Evolutionary conservation across 1,140 invertebrate species (phyloP).

Genomic region (Pteromalus puparum): DNA sequence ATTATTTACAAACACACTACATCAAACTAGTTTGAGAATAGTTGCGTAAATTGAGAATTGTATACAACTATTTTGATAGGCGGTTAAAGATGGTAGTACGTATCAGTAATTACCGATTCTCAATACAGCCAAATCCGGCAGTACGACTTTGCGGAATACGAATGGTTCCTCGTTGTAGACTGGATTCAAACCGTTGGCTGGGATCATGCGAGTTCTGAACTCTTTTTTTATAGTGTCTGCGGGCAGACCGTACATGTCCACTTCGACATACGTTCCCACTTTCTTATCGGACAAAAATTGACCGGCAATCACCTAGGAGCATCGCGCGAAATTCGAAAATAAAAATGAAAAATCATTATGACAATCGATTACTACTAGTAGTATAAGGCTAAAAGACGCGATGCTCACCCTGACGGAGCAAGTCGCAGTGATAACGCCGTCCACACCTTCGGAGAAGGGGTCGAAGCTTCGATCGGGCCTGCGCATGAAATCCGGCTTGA

Average conservation of each 20-base stretch:
- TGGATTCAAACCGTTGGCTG: slow-evolving; percentile 87
- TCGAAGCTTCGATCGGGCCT: slow-evolving; percentile 84
- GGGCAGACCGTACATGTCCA: slow-evolving; percentile 90
- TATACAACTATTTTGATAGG: too few species aligned
- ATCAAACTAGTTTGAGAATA: background rate
- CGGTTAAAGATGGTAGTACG: too few species aligned
- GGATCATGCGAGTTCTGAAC: slow-evolving; percentile 87
- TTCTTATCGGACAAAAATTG: slow-evolving; percentile 73
- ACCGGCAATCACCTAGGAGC: slow-evolving; percentile 67
- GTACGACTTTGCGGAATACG: slow-evolving; percentile 91
- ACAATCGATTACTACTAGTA: background rate
- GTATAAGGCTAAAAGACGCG: background rate
- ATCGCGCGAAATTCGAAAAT: background rate
- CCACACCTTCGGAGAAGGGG: slow-evolving; percentile 86
- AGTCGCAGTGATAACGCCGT: slow-evolving; percentile 86
- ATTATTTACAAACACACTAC: background rate
- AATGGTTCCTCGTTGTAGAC: slow-evolving; percentile 92
- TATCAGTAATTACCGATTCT: slow-evolving; percentile 85
- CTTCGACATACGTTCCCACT: slow-evolving; percentile 85
- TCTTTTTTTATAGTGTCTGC: slow-evolving; percentile 90
- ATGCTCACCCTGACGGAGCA: slow-evolving; percentile 80
- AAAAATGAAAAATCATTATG: background rate
- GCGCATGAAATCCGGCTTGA: slow-evolving; percentile 89
- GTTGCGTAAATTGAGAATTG: background rate
- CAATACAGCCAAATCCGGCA: slow-evolving; percentile 97